These are phyloP conservation scores for Anthoptus insignis DNA, from an alignment of 2,888 invertebrate species.

Conservation along the genomic window DNA sequence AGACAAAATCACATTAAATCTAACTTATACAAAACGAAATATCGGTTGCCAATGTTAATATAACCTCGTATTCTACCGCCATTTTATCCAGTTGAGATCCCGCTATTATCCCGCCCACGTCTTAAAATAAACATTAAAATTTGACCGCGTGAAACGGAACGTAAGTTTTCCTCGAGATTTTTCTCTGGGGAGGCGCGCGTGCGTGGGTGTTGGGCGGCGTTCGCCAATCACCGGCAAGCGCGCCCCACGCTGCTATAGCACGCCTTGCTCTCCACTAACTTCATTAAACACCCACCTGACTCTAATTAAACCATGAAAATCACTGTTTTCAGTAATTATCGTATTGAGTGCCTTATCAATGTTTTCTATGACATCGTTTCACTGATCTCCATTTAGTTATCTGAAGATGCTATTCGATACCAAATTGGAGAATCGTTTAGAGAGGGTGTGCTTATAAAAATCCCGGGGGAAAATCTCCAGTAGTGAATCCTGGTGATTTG, in stretches of 20 bases:
- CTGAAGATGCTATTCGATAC: neutral
- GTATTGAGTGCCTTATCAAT: no score
- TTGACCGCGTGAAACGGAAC: constrained; percentile 61
- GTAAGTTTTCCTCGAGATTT: constrained; percentile 77
- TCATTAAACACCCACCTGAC: constrained; percentile 53
- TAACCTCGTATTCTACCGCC: constrained; percentile 50
- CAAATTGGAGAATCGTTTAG: no score
- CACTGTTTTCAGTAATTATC: constrained; percentile 31
- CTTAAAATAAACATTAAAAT: constrained; percentile 68
- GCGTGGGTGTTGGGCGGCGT: constrained; percentile 86
- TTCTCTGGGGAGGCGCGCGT: constrained; percentile 78
- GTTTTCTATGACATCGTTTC: no score
- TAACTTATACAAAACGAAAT: no score
- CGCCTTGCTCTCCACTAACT: constrained; percentile 60
- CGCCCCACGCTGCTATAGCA: constrained; percentile 72
- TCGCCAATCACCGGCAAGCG: constrained; percentile 82
- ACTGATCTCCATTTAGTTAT: no score
- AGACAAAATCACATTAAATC: no score
- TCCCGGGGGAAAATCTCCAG: no score
- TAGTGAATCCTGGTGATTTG: no score
- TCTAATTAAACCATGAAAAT: constrained; percentile 45
- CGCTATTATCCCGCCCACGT: constrained; percentile 68
- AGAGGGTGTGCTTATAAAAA: no score
- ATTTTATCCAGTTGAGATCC: constrained; percentile 58
- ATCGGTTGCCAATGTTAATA: constrained; percentile 15